Conservation (phyloP, 2,113 vertebrate genomes). For the Hemiscyllium ocellatum region DNA sequence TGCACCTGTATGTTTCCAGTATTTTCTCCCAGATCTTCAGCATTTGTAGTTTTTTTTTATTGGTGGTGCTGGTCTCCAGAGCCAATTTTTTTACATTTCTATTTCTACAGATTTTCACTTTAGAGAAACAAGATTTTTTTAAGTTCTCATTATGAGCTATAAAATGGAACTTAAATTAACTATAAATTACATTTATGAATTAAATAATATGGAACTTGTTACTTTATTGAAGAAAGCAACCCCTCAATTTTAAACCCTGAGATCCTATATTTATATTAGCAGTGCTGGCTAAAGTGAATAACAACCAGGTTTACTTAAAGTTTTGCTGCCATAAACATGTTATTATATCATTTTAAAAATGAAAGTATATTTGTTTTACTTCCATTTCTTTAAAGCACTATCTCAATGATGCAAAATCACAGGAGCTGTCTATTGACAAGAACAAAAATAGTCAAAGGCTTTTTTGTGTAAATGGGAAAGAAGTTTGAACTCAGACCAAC, state of each 20-base stretch:
- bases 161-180: not conserved
- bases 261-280: not conserved
- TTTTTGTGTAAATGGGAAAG: not conserved
- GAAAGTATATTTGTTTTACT: not conserved
- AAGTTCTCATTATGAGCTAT: not conserved
- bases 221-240: not conserved
- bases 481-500: constrained; percentile 16
- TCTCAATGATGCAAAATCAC: not conserved
- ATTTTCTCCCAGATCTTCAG: not conserved
- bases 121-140: not conserved
- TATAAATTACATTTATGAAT: not conserved
- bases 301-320: not conserved
- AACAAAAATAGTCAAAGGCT: not conserved
- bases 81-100: not conserved
- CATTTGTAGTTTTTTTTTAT: not conserved
- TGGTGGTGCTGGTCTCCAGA: not conserved
- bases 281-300: not conserved
- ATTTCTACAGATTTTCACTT: not conserved
- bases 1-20: not conserved
- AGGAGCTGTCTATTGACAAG: not conserved
- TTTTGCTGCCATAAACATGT: not conserved
- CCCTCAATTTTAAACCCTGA: not conserved
- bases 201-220: not conserved
- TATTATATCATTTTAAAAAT: not conserved
- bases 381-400: not conserved